phyloP scores from a whole-genome alignment of 2,113 vertebrate species.

The Cichladusa arquata region DNA sequence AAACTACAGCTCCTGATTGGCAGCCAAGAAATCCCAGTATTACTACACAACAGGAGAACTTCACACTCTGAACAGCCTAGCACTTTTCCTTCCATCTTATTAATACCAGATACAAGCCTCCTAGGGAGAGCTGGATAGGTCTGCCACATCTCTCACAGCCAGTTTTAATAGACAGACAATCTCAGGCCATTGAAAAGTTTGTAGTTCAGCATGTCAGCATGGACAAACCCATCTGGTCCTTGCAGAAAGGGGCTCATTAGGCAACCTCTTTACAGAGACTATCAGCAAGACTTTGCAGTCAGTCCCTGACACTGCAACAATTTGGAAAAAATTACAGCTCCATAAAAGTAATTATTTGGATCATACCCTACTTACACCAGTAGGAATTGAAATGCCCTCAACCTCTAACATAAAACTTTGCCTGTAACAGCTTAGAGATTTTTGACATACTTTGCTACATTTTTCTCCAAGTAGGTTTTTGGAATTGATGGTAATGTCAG shows the following conservation, averaged over 20 bases:
- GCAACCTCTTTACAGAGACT: neutral
- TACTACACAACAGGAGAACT: constrained; percentile 16
- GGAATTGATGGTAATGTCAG: neutral
- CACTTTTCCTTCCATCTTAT: neutral
- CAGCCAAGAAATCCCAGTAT: neutral
- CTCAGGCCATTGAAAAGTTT: neutral
- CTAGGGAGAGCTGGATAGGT: neutral
- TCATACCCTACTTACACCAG: neutral
- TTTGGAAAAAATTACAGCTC: neutral
- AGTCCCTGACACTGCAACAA: neutral
- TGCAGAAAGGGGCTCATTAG: neutral
- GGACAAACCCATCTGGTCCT: neutral
- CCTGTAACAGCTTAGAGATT: neutral
- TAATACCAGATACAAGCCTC: neutral
- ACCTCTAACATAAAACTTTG: neutral
- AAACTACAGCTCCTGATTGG: neutral
- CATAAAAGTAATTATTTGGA: neutral
- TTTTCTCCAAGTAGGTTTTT: neutral
- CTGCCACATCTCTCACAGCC: neutral
- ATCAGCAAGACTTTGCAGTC: neutral
- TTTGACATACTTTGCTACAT: neutral
- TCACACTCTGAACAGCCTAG: neutral
- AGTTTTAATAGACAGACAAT: neutral
- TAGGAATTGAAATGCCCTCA: neutral
- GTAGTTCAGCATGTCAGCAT: neutral